Conservation (phyloP, 1,140 invertebrate species). For the Calosoma granatense region DNA sequence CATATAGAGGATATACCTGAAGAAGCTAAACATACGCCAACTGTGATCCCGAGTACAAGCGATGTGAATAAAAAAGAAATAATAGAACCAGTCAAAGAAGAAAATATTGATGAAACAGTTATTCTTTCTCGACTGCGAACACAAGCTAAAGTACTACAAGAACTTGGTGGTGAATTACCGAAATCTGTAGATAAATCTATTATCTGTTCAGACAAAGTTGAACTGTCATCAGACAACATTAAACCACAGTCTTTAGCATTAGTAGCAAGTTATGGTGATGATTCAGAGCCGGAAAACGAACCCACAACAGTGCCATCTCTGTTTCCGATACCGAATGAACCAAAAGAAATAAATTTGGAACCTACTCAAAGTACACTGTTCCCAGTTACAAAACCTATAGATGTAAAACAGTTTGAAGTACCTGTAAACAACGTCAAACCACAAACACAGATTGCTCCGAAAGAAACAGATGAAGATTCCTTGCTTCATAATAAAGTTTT, state of each 20-base stretch:
- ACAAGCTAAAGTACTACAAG: constrained; percentile 34
- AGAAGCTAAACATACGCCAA: neutral
- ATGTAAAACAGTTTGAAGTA: constrained; percentile 24
- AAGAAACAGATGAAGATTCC: constrained; percentile 20
- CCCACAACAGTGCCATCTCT: constrained; percentile 12
- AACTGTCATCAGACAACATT: constrained; percentile 11
- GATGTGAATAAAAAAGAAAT: constrained; percentile 8
- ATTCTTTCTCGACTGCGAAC: constrained; percentile 33
- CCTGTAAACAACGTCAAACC: constrained; percentile 6
- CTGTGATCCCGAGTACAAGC: neutral
- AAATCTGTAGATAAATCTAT: constrained; percentile 18
- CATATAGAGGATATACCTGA: constrained; percentile 5
- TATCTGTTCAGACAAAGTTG: constrained; percentile 10
- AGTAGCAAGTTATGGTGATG: constrained; percentile 46
- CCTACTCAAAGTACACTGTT: constrained; percentile 32
- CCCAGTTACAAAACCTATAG: constrained; percentile 32
- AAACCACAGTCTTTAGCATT: constrained; percentile 33
- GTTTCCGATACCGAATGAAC: constrained; percentile 18
- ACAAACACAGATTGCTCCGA: constrained; percentile 16
- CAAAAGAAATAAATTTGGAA: neutral
- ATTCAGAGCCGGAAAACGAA: constrained; percentile 35
- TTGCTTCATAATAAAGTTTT: constrained; percentile 28
- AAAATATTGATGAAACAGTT: constrained; percentile 32
- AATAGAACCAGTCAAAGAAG: constrained; percentile 14
- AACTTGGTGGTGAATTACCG: constrained; percentile 33